Percentiles rank a stretch among this genome's conserved stretches.
phyloP scores from a whole-genome alignment of 92 coral and sea anemone genomes.

The Nematostella vectensis region DNA sequence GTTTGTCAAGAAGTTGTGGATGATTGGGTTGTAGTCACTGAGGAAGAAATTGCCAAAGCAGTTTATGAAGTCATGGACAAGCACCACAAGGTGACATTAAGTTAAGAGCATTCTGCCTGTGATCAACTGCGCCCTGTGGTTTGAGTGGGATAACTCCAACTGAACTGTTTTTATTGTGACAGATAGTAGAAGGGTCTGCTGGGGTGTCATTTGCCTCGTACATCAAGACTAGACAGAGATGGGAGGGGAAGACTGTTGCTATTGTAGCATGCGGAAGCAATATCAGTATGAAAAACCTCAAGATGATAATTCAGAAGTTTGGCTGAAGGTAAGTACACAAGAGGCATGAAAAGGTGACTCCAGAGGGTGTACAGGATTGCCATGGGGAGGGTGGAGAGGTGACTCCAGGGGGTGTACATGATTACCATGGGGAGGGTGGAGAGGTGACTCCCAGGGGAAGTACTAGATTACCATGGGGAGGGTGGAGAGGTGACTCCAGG shows the following conservation, averaged over 20 bases:
- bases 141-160: too few species aligned
- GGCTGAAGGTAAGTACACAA: too few species aligned
- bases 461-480: too few species aligned
- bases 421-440: too few species aligned
- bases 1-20: slow-evolving; percentile 66
- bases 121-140: too few species aligned
- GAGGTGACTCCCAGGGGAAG: too few species aligned
- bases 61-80: slow-evolving; percentile 68
- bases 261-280: slow-evolving; percentile 75
- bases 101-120: too few species aligned
- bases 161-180: slow-evolving; percentile 1
- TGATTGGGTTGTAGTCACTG: slow-evolving; percentile 82
- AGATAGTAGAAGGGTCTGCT: slow-evolving; percentile 86
- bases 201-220: slow-evolving; percentile 76
- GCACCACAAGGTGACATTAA: slow-evolving; percentile 64
- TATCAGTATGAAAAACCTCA: slow-evolving; percentile 51
- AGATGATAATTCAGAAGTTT: slow-evolving; percentile 33
- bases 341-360: too few species aligned
- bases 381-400: too few species aligned
- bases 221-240: slow-evolving; percentile 36
- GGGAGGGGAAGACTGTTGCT: slow-evolving; percentile 50
- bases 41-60: slow-evolving; percentile 71
- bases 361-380: too few species aligned
- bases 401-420: too few species aligned
- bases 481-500: too few species aligned